These are phyloP conservation scores for Phalacrocorax carbo DNA, from an alignment of 2,113 vertebrate genomes.

Conservation along the genomic window DNA sequence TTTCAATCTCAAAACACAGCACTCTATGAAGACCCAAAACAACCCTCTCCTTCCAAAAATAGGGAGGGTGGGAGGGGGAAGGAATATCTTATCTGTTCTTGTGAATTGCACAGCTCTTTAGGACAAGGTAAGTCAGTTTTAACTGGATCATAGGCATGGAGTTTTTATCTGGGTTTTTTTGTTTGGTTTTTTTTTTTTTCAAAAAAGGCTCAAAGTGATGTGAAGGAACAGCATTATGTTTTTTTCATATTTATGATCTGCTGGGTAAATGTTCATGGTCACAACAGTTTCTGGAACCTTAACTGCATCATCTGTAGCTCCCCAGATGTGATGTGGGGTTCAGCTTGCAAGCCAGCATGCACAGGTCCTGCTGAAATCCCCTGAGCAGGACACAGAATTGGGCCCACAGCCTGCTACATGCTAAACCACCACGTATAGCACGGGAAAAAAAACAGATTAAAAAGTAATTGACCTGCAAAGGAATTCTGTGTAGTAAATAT, in stretches of 20 bases:
- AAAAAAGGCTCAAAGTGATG: background rate
- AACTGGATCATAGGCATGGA: background rate
- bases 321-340: background rate
- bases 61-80: background rate
- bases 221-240: background rate
- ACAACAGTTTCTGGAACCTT: background rate
- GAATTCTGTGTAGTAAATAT: background rate
- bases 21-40: background rate
- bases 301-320: background rate
- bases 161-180: background rate
- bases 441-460: background rate
- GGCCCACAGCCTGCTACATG: background rate
- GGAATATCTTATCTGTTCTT: background rate
- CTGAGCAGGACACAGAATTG: fast-evolving
- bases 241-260: background rate
- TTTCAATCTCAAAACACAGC: background rate
- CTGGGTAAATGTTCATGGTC: background rate
- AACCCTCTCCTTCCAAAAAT: background rate
- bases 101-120: background rate
- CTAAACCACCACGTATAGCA: background rate
- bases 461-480: background rate
- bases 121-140: background rate
- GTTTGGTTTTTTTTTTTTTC: background rate
- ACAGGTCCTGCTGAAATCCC: background rate
- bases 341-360: background rate